Evolutionary conservation across 2,888 invertebrate species (phyloP), one percentile per base, ranked within the genome.

Genomic region (Allacma fusca): DNA sequence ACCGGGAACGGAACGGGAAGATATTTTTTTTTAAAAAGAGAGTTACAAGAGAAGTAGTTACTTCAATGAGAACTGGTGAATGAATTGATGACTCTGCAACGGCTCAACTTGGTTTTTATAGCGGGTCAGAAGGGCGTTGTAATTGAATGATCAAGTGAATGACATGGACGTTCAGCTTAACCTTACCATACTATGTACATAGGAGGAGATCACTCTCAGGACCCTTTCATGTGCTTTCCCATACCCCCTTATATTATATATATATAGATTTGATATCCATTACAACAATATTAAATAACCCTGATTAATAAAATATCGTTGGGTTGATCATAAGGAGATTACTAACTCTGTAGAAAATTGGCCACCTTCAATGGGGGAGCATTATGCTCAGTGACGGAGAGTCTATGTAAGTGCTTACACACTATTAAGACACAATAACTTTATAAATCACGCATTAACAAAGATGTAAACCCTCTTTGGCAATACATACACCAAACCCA

Each of bases 41-140:
- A 73, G 65, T 44, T 21, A 26, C 19, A 19, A 59, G 26, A 64
- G 43, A 21, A 64, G 77, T 44, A 24, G 62, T 70, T 64, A 43
- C 70, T 76, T 70, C 21, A 67, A 24, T n/a, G 70, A 77, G 67
- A 43, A 77, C 72, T 71, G 44, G 64, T 29, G 72, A 71, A 50
- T 77, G 77, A 77, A 64, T 67, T 72, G 72, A 77, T 72, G 67
- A 40, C 29, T 65, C n/a, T 26, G 23, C 34, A 24, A 57, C 64
- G 72, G 40, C 64, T 67, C 65, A 64, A 24, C 44, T 9, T 28
- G 50, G 71, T 72, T 72, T 77, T 72, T 77, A 77, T 77, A 77
- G 67, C 50, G 65, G 77, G 77, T 77, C 77, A 77, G 72, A 77
- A 77, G 77, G 77, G 77, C 77, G 77, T 72, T 65, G 65, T 72